Percentiles rank a stretch among this genome's conserved stretches.
phyloP scores from a whole-genome alignment of 2,888 invertebrate species.

The Drosophila koepferae region DNA sequence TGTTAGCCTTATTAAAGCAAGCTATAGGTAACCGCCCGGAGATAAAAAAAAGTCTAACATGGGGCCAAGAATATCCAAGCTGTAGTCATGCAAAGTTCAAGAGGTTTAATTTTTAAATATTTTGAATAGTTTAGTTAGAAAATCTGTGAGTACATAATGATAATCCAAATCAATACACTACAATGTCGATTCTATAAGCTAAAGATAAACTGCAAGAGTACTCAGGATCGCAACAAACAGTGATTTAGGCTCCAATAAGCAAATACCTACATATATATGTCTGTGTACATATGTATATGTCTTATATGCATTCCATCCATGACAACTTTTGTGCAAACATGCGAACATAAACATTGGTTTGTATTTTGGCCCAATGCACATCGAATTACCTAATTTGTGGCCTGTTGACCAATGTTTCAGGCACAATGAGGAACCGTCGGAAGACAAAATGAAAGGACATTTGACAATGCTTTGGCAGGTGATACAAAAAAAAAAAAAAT shows the following conservation, averaged over 20 bases:
- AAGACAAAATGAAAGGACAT: constrained; percentile 23
- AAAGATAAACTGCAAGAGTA: neutral
- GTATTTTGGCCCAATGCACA: constrained; percentile 29
- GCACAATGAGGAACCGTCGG: constrained; percentile 32
- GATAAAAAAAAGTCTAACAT: neutral
- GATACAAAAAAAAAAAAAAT: constrained; percentile 37
- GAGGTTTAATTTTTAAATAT: neutral
- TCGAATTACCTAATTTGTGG: constrained; percentile 63
- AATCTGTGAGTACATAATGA: neutral
- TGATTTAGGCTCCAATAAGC: neutral
- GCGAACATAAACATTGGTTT: neutral
- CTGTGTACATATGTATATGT: neutral
- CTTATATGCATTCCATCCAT: neutral
- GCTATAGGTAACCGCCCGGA: constrained; percentile 16
- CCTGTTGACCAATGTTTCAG: constrained; percentile 32
- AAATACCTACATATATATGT: neutral
- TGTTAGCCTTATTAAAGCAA: constrained; percentile 28
- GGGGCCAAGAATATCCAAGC: neutral
- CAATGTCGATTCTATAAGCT: neutral
- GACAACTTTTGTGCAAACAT: neutral
- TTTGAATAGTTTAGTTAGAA: neutral
- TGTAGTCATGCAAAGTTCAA: neutral
- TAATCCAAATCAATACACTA: neutral
- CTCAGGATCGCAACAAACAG: neutral
- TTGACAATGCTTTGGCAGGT: constrained; percentile 46